Base-by-base conservation (phyloP, 2,888 invertebrate species). In the Cerastoderma edule region DNA sequence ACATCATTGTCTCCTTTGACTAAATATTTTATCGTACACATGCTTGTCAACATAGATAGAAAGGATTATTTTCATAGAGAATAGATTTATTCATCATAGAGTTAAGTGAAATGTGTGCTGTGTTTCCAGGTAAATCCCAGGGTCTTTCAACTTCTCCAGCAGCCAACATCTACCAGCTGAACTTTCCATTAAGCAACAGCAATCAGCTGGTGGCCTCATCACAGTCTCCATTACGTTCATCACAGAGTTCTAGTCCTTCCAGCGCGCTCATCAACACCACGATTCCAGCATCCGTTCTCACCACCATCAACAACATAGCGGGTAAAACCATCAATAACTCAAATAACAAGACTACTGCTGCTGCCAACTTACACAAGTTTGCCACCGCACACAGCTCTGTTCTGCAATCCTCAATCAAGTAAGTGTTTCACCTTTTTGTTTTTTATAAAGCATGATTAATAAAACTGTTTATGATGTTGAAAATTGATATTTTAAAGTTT, bases 101-200 rank as follows among this genome's bases (percentile, higher is more conserved):
- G 10, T 39, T 39, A 16, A 13, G 16, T 39, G 16, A 39, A 13
- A 13, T 39, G 39, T 39, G 39, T 50, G n/a, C 10, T 50, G 1
- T 32, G 0, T 35, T 60, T 24, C n/a, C 85, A 91, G 91, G 78
- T 80, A 89, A 89, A 87, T 77, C 85, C 70, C 83, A 85, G 78
- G 90, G 89, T 69, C 88, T 91, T 81, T 90, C 91, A 83, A 91
- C 91, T 16, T 89, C 89, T 48, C 91, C 91, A 56, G 90, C 91
- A 67, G 91, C 90, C 67, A 89, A 88, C 71, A 88, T 92, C 19
- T 85, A 91, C 19, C 91, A 91, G 83, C 86, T 92, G 53, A 91
- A 92, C 83, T 91, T 88, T 83, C 91, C 91, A 46, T 75, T 90
- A 53, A 78, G 71, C 71, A 84, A 78, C 65, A 80, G 76, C 67